A percentile compares a stretch with the other conserved stretches of the same genome.
phyloP scores from a whole-genome alignment of 2,888 invertebrate genomes.

The Tholera decimalis region DNA sequence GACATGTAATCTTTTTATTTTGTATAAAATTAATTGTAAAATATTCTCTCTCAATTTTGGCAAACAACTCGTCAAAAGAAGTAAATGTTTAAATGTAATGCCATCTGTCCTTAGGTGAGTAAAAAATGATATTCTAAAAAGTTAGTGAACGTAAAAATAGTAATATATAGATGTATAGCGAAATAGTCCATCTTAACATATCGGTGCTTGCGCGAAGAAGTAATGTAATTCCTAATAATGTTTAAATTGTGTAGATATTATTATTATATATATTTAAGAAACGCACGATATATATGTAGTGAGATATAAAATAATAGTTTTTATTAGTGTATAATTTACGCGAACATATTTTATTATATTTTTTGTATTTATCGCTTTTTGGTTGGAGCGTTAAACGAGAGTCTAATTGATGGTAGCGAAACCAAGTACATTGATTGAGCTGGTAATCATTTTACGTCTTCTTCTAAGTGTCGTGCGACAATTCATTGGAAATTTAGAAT shows the following conservation, averaged over 20 bases:
- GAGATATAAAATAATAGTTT: slow-evolving; percentile 68
- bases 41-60: slow-evolving; percentile 52
- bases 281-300: slow-evolving; percentile 77
- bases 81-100: slow-evolving; percentile 71
- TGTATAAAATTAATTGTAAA: neutral
- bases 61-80: slow-evolving; percentile 61
- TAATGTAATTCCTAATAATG: slow-evolving; percentile 83
- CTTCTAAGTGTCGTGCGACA: slow-evolving; percentile 1
- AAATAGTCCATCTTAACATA: slow-evolving; percentile 89
- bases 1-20: neutral
- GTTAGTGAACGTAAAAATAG: slow-evolving; percentile 71
- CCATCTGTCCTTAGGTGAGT: slow-evolving; percentile 84
- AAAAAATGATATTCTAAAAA: slow-evolving; percentile 86
- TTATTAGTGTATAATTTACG: slow-evolving; percentile 56
- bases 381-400: slow-evolving; percentile 23
- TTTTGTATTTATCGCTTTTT: slow-evolving; percentile 38
- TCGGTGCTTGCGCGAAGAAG: slow-evolving; percentile 88
- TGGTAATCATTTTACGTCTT: slow-evolving; percentile 31
- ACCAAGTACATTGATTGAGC: neutral
- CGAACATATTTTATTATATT: slow-evolving; percentile 48
- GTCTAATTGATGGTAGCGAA: neutral
- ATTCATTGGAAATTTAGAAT: slow-evolving; percentile 47
- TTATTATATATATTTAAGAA: slow-evolving; percentile 58
- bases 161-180: slow-evolving; percentile 74
- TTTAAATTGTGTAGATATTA: slow-evolving; percentile 74